phyloP scores from a whole-genome alignment of 1,140 invertebrate genomes.

The Drosophila sulfurigaster region DNA sequence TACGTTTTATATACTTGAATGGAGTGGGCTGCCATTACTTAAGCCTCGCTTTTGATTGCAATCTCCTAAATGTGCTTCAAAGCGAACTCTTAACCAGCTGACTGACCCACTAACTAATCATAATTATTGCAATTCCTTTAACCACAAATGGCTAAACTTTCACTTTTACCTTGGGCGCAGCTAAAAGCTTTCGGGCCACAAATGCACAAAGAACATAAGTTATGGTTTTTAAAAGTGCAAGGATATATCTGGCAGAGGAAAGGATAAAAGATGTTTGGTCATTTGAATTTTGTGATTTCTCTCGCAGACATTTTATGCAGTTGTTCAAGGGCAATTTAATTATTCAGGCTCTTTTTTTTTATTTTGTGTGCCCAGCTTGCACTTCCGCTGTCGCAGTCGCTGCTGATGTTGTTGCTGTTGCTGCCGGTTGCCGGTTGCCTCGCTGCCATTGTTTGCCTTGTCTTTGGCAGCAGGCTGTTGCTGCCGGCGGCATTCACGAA shows the following conservation, averaged over 20 bases:
- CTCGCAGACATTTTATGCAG: conserved; percentile 54
- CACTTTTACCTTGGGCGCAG: conserved; percentile 47
- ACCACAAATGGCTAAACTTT: conserved; percentile 50
- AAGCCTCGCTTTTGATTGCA: conserved; percentile 14
- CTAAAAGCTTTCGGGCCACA: conserved; percentile 19
- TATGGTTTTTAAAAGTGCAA: conserved; percentile 31
- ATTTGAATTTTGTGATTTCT: conserved; percentile 53
- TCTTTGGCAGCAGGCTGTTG: conserved; percentile 68
- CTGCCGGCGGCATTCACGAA: conserved; percentile 50
- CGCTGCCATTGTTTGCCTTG: conserved; percentile 61
- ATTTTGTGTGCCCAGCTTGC: conserved; percentile 58
- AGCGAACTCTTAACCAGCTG: conserved; percentile 4
- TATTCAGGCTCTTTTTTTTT: conserved; percentile 68
- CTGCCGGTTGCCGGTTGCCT: not conserved
- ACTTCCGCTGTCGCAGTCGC: conserved; percentile 54
- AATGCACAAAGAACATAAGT: conserved; percentile 68
- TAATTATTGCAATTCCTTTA: conserved; percentile 19
- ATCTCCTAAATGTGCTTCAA: conserved; percentile 20
- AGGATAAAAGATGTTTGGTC: conserved; percentile 46
- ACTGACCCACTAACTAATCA: conserved; percentile 45
- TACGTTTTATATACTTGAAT: not conserved
- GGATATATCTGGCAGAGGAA: conserved; percentile 4
- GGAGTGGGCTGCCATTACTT: not conserved
- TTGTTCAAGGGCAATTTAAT: conserved; percentile 82
- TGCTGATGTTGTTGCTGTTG: not conserved